A percentile compares a stretch with the other conserved stretches of the same genome.
These are phyloP conservation scores for Trematomus loennbergii DNA, from an alignment of 2,113 vertebrate genomes.

Conservation along the genomic window DNA sequence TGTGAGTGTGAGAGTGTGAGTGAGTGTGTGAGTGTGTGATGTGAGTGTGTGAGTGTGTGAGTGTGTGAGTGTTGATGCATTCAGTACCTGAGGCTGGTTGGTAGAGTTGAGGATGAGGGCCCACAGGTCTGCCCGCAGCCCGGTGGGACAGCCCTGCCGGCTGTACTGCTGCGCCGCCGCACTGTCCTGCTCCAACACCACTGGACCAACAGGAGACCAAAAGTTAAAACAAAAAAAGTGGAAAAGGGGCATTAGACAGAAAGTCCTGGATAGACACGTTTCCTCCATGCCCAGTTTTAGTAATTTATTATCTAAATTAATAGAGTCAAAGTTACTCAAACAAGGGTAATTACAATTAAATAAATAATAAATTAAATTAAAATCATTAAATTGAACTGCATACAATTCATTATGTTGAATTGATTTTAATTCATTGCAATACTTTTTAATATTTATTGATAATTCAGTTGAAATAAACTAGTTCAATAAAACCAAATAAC, in stretches of 20 bases:
- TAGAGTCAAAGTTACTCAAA: neutral
- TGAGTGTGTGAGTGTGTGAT: too few species aligned
- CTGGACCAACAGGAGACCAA: slow-evolving; percentile 72
- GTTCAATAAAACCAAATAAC: neutral
- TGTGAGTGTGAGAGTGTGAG: too few species aligned
- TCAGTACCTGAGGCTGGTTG: slow-evolving; percentile 91
- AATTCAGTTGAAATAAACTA: neutral
- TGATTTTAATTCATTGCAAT: too few species aligned
- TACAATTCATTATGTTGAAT: too few species aligned
- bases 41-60: too few species aligned
- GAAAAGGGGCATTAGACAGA: too few species aligned
- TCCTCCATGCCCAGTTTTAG: too few species aligned
- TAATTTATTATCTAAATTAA: too few species aligned
- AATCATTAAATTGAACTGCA: neutral
- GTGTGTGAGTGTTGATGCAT: neutral
- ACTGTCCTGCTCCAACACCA: slow-evolving; percentile 91
- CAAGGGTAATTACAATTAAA: neutral
- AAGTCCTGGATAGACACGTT: too few species aligned
- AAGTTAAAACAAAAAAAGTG: too few species aligned
- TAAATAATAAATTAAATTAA: neutral
- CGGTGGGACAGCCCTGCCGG: slow-evolving; percentile 94
- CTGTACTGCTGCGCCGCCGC: slow-evolving; percentile 96
- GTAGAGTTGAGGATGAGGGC: slow-evolving; percentile 93
- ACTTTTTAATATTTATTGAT: too few species aligned
- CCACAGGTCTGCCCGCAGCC: slow-evolving; percentile 93